A percentile compares a stretch with the other conserved stretches of the same genome.
phyloP scores from a whole-genome alignment of 1,140 invertebrate species.

The Bombus ignitus region DNA sequence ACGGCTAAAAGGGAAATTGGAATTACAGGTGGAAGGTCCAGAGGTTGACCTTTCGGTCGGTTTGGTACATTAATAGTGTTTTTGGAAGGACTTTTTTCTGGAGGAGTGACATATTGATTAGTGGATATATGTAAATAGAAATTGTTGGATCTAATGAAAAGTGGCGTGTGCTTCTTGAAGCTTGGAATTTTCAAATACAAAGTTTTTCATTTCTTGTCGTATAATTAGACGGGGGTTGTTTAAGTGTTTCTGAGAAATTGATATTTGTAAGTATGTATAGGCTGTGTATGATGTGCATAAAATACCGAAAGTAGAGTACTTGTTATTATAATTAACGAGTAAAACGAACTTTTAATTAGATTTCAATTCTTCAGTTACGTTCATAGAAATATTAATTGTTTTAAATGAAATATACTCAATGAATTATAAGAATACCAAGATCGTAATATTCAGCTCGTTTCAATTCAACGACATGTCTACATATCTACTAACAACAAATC shows the following conservation, averaged over 20 bases:
- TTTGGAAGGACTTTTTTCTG: neutral
- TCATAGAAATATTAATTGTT: too few relatives aligned
- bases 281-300: too few relatives aligned
- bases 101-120: neutral
- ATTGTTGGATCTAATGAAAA: neutral
- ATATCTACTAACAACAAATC: neutral
- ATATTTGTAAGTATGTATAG: too few relatives aligned
- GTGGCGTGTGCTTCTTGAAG: neutral
- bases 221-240: too few relatives aligned
- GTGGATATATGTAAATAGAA: too few relatives aligned
- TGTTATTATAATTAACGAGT: too few relatives aligned
- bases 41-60: neutral
- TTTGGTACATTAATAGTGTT: neutral
- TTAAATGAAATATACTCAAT: too few relatives aligned
- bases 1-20: neutral
- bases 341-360: too few relatives aligned
- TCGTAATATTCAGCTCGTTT: too few relatives aligned
- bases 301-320: too few relatives aligned
- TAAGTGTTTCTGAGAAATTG: too few relatives aligned
- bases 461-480: neutral
- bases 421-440: neutral
- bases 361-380: too few relatives aligned
- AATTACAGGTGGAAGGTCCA: neutral
- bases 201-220: neutral
- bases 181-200: neutral